Percentiles rank a stretch among this genome's conserved stretches.
Evolutionary conservation across 2,888 invertebrate genomes (phyloP).

Genomic region (Polydrusus tereticollis): DNA sequence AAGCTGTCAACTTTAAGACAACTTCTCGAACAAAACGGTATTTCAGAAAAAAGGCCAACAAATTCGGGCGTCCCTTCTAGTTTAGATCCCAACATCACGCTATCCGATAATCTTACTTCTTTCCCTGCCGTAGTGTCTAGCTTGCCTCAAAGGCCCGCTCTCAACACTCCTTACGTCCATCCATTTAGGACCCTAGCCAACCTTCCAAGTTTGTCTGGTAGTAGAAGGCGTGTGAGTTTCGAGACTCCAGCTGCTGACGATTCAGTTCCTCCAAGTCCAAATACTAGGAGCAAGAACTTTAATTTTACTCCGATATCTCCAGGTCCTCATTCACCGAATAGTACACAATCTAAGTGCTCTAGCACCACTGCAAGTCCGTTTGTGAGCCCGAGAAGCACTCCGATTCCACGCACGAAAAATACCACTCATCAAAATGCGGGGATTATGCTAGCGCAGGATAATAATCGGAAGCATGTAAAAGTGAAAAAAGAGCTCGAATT

Average conservation of each 20-base stretch:
- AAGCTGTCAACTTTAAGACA: conserved; percentile 82
- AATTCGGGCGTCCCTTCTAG: conserved; percentile 18
- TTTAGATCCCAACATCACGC: conserved; percentile 10
- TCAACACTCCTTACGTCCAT: conserved; percentile 37
- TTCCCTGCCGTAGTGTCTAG: conserved; percentile 31
- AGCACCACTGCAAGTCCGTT: conserved; percentile 84
- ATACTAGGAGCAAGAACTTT: conserved; percentile 82
- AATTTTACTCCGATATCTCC: conserved; percentile 91
- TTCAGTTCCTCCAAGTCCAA: conserved; percentile 77
- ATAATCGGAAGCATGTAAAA: conserved; percentile 52
- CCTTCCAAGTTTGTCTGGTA: conserved; percentile 42
- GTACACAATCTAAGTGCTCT: conserved; percentile 71
- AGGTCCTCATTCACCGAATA: conserved; percentile 76
- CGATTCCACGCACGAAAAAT: conserved; percentile 76
- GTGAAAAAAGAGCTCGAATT: conserved; percentile 63
- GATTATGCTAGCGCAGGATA: conserved; percentile 51
- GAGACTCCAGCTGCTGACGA: conserved; percentile 66
- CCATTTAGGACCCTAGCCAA: conserved; percentile 35
- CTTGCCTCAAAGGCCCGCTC: conserved; percentile 32
- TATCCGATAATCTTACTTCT: conserved; percentile 21
- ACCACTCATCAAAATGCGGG: conserved; percentile 70
- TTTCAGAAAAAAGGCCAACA: conserved; percentile 55
- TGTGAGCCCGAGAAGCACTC: conserved; percentile 81
- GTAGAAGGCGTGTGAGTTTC: conserved; percentile 71
- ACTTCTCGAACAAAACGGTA: conserved; percentile 70